These are phyloP conservation scores for Coptodon bakossiorum DNA, from an alignment of 2,113 vertebrate species.

Conservation along the genomic window DNA sequence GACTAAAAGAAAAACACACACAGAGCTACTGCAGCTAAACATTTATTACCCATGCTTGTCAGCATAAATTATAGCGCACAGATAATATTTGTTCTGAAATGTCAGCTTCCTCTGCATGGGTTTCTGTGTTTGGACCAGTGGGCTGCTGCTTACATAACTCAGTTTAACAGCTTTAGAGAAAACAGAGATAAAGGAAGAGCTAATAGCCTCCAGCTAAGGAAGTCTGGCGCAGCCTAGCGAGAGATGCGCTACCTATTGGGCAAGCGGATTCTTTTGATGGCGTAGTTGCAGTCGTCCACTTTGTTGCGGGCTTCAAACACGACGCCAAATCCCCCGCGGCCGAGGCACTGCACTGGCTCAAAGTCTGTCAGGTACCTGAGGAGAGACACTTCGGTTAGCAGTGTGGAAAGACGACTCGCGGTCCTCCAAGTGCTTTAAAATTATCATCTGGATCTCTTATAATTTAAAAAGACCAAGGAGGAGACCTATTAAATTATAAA, in stretches of 20 bases:
- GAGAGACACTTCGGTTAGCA: not conserved
- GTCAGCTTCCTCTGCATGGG: not conserved
- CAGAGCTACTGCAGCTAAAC: not conserved
- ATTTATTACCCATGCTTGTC: not conserved
- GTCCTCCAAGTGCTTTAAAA: not conserved
- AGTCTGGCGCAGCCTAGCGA: not conserved
- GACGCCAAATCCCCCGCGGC: conserved; percentile 93
- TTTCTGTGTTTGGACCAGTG: not conserved
- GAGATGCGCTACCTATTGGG: conserved; percentile 84
- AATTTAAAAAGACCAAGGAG: not conserved
- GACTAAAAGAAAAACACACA: not conserved
- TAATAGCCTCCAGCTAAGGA: not conserved
- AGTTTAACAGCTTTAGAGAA: not conserved
- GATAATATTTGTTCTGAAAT: not conserved
- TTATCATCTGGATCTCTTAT: not conserved
- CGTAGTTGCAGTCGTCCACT: conserved; percentile 98
- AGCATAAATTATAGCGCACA: not conserved
- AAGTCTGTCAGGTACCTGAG: conserved; percentile 94
- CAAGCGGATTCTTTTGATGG: conserved; percentile 96
- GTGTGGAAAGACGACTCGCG: not conserved
- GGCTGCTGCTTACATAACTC: not conserved
- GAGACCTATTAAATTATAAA: not conserved
- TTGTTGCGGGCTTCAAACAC: conserved; percentile 98
- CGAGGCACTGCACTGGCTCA: conserved; percentile 94
- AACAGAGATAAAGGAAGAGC: not conserved